Evolutionary conservation across 1,140 invertebrate species (phyloP).

Genomic region (Pentalonia nigronervosa): DNA sequence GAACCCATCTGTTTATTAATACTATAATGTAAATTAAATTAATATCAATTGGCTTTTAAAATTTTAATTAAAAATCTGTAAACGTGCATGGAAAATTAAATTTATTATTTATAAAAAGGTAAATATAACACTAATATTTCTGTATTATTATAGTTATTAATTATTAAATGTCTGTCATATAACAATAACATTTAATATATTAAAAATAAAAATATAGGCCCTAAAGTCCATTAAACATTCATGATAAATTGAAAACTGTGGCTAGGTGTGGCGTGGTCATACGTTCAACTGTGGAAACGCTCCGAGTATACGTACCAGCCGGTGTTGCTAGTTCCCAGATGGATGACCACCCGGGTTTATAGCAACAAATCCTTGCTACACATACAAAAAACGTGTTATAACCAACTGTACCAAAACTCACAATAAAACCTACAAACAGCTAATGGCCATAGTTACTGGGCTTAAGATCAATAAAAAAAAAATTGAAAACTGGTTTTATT

Average conservation of each 20-base stretch:
- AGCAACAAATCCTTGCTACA: too few relatives aligned
- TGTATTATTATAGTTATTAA: background rate
- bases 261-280: too few relatives aligned
- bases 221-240: background rate
- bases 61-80: background rate
- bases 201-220: background rate
- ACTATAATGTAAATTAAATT: background rate
- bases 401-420: too few relatives aligned
- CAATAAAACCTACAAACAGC: too few relatives aligned
- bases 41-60: background rate
- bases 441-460: too few relatives aligned
- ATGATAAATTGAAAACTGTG: background rate
- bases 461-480: too few relatives aligned
- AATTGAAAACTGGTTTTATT: background rate
- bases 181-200: background rate
- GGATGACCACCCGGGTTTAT: too few relatives aligned
- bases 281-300: too few relatives aligned
- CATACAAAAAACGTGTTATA: too few relatives aligned
- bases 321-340: too few relatives aligned
- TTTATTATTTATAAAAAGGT: background rate
- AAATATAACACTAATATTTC: background rate
- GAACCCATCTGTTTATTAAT: background rate
- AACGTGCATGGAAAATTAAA: background rate
- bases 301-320: too few relatives aligned
- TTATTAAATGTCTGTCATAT: background rate